Percentiles rank a stretch among this genome's conserved stretches.
Conservation (phyloP, 2,797 vertebrate species). For the Bradypus variegatus region DNA sequence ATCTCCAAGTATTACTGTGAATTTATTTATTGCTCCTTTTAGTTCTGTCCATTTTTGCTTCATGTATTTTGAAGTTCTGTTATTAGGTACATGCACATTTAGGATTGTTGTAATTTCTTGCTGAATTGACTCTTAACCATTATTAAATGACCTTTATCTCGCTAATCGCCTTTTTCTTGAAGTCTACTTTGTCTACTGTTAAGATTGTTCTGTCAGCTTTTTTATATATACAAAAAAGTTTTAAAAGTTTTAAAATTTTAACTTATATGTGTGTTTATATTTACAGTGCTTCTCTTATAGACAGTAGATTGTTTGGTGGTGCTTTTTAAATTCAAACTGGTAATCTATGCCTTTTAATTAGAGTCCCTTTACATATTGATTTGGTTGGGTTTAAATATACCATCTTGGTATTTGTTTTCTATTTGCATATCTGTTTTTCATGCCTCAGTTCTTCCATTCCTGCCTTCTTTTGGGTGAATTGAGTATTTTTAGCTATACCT, state of each 20-base stretch:
- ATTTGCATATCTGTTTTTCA: conserved; percentile 12
- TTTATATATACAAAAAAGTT: background rate
- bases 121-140: background rate
- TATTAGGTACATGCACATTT: background rate
- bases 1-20: background rate
- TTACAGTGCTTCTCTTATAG: conserved; percentile 31
- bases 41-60: conserved; percentile 3
- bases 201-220: background rate
- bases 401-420: conserved; percentile 29
- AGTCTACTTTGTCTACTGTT: background rate
- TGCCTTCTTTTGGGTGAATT: background rate
- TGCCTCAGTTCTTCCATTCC: conserved; percentile 15
- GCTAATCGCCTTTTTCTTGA: background rate
- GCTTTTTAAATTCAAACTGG: conserved; percentile 19
- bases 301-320: background rate
- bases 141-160: conserved; percentile 25
- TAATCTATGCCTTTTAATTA: conserved; percentile 12
- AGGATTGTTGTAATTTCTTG: background rate
- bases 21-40: conserved; percentile 19
- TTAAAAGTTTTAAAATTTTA: background rate
- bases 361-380: background rate
- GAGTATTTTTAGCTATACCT: conserved; percentile 6
- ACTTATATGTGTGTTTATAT: conserved; percentile 14
- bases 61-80: conserved; percentile 16
- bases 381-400: conserved; percentile 27